A percentile compares a stretch with the other conserved stretches of the same genome.
These are phyloP conservation scores for Apamea anceps DNA, from an alignment of 2,888 invertebrate species.

Conservation along the genomic window DNA sequence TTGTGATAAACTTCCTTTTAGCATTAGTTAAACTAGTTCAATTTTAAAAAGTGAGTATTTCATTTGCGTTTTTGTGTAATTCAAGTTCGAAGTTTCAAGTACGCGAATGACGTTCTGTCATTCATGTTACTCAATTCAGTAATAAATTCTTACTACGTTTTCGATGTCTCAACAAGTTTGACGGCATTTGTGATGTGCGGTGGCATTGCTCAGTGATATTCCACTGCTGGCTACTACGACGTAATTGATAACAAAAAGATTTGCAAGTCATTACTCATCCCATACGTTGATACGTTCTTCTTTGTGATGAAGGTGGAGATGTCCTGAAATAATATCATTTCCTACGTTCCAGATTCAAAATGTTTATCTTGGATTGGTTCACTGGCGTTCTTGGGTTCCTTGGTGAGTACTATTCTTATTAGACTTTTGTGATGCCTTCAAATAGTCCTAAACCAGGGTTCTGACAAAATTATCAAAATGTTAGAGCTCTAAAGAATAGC, in stretches of 20 bases:
- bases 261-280: conserved; percentile 85
- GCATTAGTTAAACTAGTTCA: conserved; percentile 87
- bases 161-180: conserved; percentile 70
- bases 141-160: conserved; percentile 79
- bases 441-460: not conserved
- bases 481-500: not conserved
- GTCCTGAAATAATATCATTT: conserved; percentile 74
- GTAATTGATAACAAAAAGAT: conserved; percentile 77
- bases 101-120: conserved; percentile 87
- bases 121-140: conserved; percentile 87
- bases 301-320: conserved; percentile 77
- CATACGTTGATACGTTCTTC: conserved; percentile 67
- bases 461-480: not conserved
- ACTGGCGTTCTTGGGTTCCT: conserved; percentile 98
- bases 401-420: conserved; percentile 91
- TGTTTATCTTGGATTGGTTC: conserved; percentile 99
- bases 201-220: conserved; percentile 67
- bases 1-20: conserved; percentile 88
- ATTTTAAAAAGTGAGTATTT: conserved; percentile 88
- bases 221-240: conserved; percentile 70
- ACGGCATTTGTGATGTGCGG: conserved; percentile 68
- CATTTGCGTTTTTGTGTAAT: conserved; percentile 72
- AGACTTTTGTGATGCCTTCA: conserved; percentile 12
- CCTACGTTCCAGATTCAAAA: conserved; percentile 89
- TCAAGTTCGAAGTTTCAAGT: conserved; percentile 78